phyloP scores from a whole-genome alignment of 2,797 vertebrate species.

The Ctenosaura bakeri region DNA sequence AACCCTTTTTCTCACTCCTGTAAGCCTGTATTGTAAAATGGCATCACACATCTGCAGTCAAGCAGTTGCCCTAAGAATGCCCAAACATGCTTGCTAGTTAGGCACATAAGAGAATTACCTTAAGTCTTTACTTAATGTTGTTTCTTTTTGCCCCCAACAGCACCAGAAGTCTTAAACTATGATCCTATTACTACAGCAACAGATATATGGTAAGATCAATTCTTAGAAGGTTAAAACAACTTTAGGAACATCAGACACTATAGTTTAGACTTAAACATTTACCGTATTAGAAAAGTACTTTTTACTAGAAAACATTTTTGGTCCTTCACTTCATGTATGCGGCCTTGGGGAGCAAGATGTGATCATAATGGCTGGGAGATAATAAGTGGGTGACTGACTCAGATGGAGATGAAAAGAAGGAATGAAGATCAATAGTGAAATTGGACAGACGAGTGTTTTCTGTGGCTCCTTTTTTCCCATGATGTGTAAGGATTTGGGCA shows the following conservation, averaged over 20 bases:
- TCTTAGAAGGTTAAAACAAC: constrained; percentile 3
- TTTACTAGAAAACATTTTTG: background rate
- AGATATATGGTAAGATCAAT: constrained; percentile 91
- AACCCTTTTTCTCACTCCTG: background rate
- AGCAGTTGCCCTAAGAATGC: constrained; percentile 8
- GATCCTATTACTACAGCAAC: constrained; percentile 96
- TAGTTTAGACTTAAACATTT: background rate
- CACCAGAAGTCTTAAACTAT: constrained; percentile 96
- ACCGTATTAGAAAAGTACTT: constrained; percentile 6
- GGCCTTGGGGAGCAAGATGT: background rate
- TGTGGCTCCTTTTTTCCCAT: background rate
- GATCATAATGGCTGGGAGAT: background rate
- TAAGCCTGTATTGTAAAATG: constrained; percentile 31
- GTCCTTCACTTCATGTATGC: background rate
- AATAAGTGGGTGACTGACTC: background rate
- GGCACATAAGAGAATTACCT: background rate
- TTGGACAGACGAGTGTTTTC: background rate
- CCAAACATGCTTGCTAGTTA: background rate
- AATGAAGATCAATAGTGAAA: background rate
- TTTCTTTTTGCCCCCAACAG: constrained; percentile 75
- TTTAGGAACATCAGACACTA: background rate
- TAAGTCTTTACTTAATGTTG: background rate
- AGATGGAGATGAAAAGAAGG: background rate
- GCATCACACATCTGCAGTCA: background rate
- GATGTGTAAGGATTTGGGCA: background rate